phyloP scores from a whole-genome alignment of 2,888 invertebrate genomes.

The Hofmannophila pseudospretella region DNA sequence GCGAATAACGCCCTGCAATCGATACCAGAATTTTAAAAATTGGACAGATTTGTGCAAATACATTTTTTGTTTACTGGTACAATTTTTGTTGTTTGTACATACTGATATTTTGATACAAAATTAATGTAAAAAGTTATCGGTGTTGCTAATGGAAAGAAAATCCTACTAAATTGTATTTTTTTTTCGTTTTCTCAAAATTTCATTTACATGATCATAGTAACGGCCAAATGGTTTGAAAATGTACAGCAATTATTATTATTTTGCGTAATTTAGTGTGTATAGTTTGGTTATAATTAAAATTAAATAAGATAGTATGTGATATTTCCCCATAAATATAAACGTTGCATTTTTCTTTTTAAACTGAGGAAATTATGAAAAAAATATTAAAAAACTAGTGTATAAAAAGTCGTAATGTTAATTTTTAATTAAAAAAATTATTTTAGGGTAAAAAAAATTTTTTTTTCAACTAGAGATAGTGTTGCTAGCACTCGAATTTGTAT shows the following conservation, averaged over 20 bases:
- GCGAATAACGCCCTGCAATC: too few relatives aligned
- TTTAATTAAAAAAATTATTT: conserved; percentile 6
- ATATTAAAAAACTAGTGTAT: conserved; percentile 14
- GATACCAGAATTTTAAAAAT: too few relatives aligned
- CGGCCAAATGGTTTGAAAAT: neutral
- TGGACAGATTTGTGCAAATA: too few relatives aligned
- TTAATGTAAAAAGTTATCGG: too few relatives aligned
- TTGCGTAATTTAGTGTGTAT: neutral
- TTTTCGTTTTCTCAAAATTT: too few relatives aligned
- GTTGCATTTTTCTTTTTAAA: conserved; percentile 17
- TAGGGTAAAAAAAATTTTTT: neutral
- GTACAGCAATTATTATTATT: neutral
- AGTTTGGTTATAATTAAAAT: neutral
- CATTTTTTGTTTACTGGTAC: too few relatives aligned
- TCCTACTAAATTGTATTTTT: too few relatives aligned
- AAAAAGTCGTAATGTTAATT: conserved; percentile 8
- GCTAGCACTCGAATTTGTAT: too few relatives aligned
- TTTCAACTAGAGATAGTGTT: too few relatives aligned
- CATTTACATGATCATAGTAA: neutral
- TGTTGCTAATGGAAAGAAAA: too few relatives aligned
- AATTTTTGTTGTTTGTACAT: too few relatives aligned
- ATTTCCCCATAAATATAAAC: conserved; percentile 11
- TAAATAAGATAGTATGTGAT: conserved; percentile 17
- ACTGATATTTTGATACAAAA: too few relatives aligned
- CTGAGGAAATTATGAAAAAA: conserved; percentile 11